Conservation (phyloP, 2,113 vertebrate genomes). For the Egretta garzetta region DNA sequence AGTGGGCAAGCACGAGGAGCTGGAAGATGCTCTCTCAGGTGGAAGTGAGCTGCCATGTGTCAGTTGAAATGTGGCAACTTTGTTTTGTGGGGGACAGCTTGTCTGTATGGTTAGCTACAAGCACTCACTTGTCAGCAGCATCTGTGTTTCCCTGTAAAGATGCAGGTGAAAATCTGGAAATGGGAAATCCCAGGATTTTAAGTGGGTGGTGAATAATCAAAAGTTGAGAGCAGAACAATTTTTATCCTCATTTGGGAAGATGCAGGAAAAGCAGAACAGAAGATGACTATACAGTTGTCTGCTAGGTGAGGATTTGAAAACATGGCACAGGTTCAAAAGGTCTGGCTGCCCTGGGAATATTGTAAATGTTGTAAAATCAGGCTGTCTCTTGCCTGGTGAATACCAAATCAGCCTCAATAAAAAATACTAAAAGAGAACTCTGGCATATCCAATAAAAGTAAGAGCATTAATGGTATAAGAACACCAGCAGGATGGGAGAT, state of each 20-base stretch:
- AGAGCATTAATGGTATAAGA: neutral
- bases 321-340: neutral
- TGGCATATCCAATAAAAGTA: neutral
- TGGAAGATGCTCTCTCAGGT: neutral
- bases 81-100: neutral
- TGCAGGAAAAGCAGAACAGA: neutral
- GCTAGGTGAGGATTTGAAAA: neutral
- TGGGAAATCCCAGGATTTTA: neutral
- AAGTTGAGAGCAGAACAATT: neutral
- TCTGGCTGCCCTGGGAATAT: neutral
- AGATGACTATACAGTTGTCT: neutral
- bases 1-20: neutral
- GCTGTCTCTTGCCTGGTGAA: neutral
- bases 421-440: neutral
- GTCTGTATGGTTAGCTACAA: neutral
- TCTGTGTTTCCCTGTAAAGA: neutral
- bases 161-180: neutral
- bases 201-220: neutral
- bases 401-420: slow-evolving; percentile 6
- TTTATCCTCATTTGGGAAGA: neutral
- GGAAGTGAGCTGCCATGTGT: neutral
- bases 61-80: neutral
- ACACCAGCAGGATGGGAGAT: neutral
- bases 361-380: neutral
- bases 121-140: neutral